Conservation (phyloP, 2,888 invertebrate species). For the Lepidonotus clava region DNA sequence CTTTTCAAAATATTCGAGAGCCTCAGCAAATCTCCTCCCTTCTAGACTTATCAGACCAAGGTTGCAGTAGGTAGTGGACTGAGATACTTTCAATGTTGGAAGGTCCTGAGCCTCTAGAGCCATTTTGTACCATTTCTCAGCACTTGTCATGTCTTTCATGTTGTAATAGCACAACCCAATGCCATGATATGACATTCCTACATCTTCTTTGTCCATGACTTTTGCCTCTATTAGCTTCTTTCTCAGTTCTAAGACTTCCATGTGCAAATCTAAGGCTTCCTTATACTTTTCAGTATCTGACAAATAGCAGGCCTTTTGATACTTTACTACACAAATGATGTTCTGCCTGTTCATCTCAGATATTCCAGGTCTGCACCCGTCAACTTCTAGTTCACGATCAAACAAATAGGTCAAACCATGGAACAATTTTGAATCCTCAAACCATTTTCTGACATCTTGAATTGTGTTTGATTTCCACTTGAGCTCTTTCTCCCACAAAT, state of each 20-base stretch:
- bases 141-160: background rate
- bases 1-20: background rate
- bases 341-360: background rate
- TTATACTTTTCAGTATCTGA: constrained; percentile 10
- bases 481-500: background rate
- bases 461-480: background rate
- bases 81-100: background rate
- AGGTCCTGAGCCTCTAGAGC: background rate
- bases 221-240: background rate
- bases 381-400: background rate
- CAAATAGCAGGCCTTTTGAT: background rate
- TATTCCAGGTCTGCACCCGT: background rate
- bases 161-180: constrained; percentile 12
- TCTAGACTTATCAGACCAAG: background rate
- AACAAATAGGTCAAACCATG: background rate
- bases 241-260: background rate
- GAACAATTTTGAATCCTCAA: background rate
- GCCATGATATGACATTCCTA: constrained; percentile 1
- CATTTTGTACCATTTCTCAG: background rate
- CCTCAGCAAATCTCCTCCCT: background rate
- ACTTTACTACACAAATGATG: background rate
- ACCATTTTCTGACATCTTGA: background rate
- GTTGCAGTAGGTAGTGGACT: background rate
- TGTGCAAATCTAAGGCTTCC: background rate
- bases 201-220: background rate